Evolutionary conservation across 2,888 invertebrate genomes (phyloP).

Genomic region (Zaprionus lineosus): DNA sequence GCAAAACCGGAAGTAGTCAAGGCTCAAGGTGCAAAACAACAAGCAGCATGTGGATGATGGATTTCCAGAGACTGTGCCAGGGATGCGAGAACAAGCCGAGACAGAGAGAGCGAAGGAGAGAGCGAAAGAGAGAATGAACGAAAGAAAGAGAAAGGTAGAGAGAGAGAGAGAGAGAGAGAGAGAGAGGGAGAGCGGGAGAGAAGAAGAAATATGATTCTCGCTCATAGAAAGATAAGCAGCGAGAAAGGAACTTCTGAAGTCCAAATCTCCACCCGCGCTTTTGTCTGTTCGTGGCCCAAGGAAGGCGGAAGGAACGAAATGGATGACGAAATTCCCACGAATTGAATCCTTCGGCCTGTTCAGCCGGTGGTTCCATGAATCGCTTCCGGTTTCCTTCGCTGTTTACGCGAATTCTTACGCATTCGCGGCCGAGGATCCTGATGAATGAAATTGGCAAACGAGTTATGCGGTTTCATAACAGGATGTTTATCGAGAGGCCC

Average conservation of each 20-base stretch:
- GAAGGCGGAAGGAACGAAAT: constrained; percentile 61
- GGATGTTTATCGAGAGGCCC: constrained; percentile 55
- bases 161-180: neutral
- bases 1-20: constrained; percentile 72
- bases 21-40: constrained; percentile 73
- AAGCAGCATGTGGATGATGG: constrained; percentile 67
- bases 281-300: constrained; percentile 1
- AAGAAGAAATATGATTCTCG: constrained; percentile 73
- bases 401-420: constrained; percentile 70
- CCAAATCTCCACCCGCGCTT: constrained; percentile 28
- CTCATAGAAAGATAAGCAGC: constrained; percentile 53
- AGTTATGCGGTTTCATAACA: constrained; percentile 59
- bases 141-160: neutral
- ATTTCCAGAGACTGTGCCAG: constrained; percentile 29
- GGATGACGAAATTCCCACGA: constrained; percentile 67
- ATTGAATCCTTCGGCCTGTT: constrained; percentile 25
- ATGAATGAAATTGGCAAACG: constrained; percentile 52
- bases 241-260: constrained; percentile 7
- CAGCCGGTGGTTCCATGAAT: constrained; percentile 24
- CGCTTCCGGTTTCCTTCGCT: constrained; percentile 55
- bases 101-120: neutral
- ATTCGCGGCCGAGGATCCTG: constrained; percentile 33
- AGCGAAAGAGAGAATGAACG: too few relatives aligned
- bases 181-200: too few relatives aligned
- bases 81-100: constrained; percentile 1